These are phyloP conservation scores for Platorchestia sp. DNA, from an alignment of 1,140 invertebrate genomes.

Conservation along the genomic window DNA sequence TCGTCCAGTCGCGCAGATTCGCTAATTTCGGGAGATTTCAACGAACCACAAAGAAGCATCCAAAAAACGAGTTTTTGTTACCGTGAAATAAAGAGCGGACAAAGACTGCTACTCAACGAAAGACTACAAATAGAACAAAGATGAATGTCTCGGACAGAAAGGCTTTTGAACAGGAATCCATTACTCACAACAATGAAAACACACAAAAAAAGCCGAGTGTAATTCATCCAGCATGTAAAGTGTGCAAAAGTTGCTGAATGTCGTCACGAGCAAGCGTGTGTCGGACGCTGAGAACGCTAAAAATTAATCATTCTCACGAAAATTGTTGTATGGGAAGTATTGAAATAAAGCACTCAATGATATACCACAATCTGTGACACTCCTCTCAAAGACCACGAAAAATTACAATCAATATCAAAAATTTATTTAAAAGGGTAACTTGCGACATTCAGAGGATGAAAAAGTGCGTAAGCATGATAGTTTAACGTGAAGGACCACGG, in stretches of 20 bases:
- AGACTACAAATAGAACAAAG: background rate
- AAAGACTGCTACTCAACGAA: background rate
- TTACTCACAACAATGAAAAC: background rate
- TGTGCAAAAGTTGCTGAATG: background rate
- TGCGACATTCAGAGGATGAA: background rate
- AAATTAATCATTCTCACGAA: background rate
- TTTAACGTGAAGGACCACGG: background rate
- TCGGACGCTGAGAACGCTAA: background rate
- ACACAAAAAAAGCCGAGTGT: background rate
- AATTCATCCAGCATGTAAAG: background rate
- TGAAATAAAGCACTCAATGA: background rate
- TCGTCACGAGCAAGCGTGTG: background rate
- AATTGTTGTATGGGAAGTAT: background rate
- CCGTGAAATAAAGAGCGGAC: background rate
- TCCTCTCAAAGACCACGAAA: background rate
- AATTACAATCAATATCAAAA: too few relatives aligned
- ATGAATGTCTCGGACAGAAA: background rate
- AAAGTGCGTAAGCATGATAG: background rate
- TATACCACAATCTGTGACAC: background rate
- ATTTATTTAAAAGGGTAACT: too few relatives aligned
- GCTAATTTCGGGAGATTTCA: background rate
- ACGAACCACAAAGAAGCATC: background rate
- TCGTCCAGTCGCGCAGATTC: background rate
- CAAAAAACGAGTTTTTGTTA: background rate
- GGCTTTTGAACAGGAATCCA: background rate